Base-by-base conservation (phyloP, 2,797 vertebrate genomes). In the Sebastes steindachneri region DNA sequence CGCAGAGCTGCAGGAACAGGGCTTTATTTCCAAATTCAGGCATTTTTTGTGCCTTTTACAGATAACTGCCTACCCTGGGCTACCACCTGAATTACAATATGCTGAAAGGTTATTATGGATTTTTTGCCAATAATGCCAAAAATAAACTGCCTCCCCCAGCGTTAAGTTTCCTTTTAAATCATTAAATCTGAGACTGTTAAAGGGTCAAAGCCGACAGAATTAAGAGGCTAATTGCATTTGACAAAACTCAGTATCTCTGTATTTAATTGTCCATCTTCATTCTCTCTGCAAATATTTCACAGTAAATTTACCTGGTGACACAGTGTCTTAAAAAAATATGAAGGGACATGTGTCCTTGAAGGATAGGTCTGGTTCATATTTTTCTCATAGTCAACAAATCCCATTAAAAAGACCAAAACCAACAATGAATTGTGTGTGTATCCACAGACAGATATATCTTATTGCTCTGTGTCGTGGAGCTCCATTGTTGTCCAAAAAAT, bases 171-270 rank as follows among this genome's bases (percentile, higher is more conserved):
- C 58, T 60, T 59, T 31, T n/a, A 41, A 41, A 41, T 41, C 12
- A 41, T 41, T 41, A 4, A 31, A 4, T 51, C 4, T 51, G 12
- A 9, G 9, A 9, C n/a, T 12, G 19, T 26, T 68, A 19, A 19
- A n/a, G 41, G 3, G 51, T 31, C 55, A 48, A 7, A 33, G 19
- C 14, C 25, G 10, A 62, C 31, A 9, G 19, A 26, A 53, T 26
- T 5, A 53, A 29, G 10, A 48, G 28, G 19, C 7, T 67, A 33
- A 9, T 0, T 62, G 31, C 19, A 59, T 21, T 0, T 1, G 4
- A 19, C 3, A 41, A 29, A 48, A 31, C 4, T n/a, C 41, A 75
- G 41, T 17, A 45, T 45, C 19, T 21, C 14, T 33, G 12, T 57
- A 15, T 68, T 53, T 23, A 23, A 45, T 26, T 19, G 1, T 26